Base-by-base conservation (phyloP, 2,113 vertebrate species). In the Spea multiplicata region DNA sequence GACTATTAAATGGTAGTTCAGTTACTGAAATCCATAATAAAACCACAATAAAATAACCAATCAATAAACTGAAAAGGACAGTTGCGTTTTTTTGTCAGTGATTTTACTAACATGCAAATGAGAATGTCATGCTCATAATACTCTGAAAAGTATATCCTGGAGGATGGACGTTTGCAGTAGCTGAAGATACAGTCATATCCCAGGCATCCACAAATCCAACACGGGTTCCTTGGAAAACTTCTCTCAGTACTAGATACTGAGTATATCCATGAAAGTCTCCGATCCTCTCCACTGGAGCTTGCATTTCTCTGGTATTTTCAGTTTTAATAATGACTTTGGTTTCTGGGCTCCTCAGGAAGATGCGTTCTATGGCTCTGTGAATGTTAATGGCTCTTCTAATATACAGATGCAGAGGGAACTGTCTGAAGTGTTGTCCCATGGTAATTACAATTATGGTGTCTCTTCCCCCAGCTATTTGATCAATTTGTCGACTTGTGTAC, bases 101-200 rank as follows among this genome's bases (percentile, higher is more conserved):
- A 8, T 7, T 4, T 14, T 3, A 50, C 71, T 49, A 85, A 80
- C 83, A 83, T 76, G 85, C 74, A 1, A 78, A 82, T 12, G 65
- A 82, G 71, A 78, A 83, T 14, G 84, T 82, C 75, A 84, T 14
- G 6, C 76, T 79, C 68, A 87, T 83, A 74, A 87, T 84, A 64
- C 71, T 82, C 48, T 1, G 17, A 81, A 85, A 48, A 4, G 85
- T 80, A 0, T 46, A 2, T 1, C 70, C 49, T 14, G 50, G 71
- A 0, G 74, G 81, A 52, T 86, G 83, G 10, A 78, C 0, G 0
- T 0, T 5, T 1, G 52, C 17, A 0, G 48, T 44, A 2, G 17
- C 71, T 4, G 57, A 79, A 13, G 83, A 81, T 47, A 66, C 73
- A 0, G 74, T 78, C 76, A 81, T 79, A 48, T 83, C 81, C 86